Evolutionary conservation across 2,113 vertebrate genomes (phyloP).

Genomic region (Tor tambroides): DNA sequence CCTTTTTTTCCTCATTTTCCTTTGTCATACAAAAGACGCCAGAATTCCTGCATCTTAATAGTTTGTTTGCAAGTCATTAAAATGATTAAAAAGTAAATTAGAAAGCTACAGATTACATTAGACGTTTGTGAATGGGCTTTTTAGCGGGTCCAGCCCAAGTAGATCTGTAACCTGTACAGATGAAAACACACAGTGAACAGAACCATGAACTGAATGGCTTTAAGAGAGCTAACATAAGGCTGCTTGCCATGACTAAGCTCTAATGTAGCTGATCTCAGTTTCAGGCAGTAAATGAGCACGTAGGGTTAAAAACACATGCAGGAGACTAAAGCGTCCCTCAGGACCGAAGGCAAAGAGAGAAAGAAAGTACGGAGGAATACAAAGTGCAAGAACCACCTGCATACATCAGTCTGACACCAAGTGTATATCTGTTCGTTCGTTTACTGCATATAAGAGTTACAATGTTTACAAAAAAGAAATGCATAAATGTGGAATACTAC

Average conservation of each 20-base stretch:
- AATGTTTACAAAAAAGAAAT: constrained; percentile 44
- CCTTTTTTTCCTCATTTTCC: background rate
- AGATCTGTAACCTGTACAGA: constrained; percentile 82
- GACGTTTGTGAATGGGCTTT: constrained; percentile 71
- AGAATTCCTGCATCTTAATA: constrained; percentile 67
- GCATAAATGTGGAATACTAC: constrained; percentile 56
- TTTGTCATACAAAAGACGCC: constrained; percentile 62
- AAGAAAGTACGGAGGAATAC: constrained; percentile 41
- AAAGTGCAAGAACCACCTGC: constrained; percentile 62
- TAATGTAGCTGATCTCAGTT: constrained; percentile 54
- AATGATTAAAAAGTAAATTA: constrained; percentile 54
- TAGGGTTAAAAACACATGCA: constrained; percentile 59
- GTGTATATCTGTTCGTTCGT: constrained; percentile 46
- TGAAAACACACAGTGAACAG: constrained; percentile 59
- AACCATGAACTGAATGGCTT: constrained; percentile 69
- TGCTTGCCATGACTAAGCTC: constrained; percentile 64
- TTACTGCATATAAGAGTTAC: constrained; percentile 61
- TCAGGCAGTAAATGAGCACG: constrained; percentile 44
- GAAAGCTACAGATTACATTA: constrained; percentile 65
- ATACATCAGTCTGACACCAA: constrained; percentile 50
- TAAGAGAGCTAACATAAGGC: constrained; percentile 64
- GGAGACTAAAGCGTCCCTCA: constrained; percentile 24
- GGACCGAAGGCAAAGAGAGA: constrained; percentile 48
- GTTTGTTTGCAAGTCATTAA: constrained; percentile 65
- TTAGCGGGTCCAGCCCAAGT: constrained; percentile 82